phyloP scores from a whole-genome alignment of 1,140 invertebrate genomes.

The Eulimnadia texana region DNA sequence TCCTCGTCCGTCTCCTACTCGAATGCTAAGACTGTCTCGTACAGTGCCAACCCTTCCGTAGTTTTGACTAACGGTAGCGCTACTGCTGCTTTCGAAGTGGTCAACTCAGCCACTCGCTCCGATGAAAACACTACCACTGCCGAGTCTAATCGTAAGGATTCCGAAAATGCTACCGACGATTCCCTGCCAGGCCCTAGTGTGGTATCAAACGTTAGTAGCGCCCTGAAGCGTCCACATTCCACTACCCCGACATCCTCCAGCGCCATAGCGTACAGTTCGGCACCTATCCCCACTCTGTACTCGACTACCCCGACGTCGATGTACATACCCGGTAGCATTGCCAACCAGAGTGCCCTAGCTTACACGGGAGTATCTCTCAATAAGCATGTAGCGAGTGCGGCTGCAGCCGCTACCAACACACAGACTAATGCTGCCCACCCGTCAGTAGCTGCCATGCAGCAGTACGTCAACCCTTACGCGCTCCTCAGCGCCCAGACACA shows the following conservation, averaged over 20 bases:
- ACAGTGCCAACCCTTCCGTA: not conserved
- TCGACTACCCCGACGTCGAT: not conserved
- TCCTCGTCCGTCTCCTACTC: not conserved
- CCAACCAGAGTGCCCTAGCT: slow-evolving; percentile 43
- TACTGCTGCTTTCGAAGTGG: not conserved
- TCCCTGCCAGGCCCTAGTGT: not conserved
- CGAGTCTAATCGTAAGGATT: not conserved
- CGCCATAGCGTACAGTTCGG: slow-evolving; percentile 15
- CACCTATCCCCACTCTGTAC: not conserved
- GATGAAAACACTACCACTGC: not conserved
- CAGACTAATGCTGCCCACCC: not conserved
- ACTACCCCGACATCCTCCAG: slow-evolving; percentile 17
- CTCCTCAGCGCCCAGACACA: not conserved
- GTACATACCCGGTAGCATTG: slow-evolving; percentile 3
- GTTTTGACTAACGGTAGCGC: not conserved
- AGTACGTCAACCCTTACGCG: not conserved
- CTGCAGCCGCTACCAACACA: slow-evolving; percentile 24
- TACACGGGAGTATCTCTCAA: slow-evolving; percentile 65
- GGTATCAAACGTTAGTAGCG: slow-evolving; percentile 5
- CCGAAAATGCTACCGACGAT: slow-evolving; percentile 6
- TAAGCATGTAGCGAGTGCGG: slow-evolving; percentile 27
- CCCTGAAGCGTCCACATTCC: slow-evolving; percentile 14
- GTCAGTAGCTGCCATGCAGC: not conserved
- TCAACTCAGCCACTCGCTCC: not conserved
- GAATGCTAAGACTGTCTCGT: not conserved